Conservation (phyloP, 2,797 vertebrate genomes). For the Heteromormyrus szaboi region DNA sequence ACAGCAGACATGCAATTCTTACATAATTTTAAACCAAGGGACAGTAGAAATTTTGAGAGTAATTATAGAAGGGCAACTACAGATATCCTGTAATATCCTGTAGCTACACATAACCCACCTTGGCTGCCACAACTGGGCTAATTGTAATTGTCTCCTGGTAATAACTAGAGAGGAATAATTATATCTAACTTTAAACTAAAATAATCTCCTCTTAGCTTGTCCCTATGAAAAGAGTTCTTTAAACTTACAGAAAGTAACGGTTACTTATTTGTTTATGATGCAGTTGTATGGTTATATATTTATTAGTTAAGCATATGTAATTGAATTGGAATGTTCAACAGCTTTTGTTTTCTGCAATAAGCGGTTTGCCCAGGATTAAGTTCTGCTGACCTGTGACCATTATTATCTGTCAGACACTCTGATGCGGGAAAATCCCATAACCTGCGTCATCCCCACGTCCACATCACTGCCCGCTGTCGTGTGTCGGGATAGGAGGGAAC, state of each 20-base stretch:
- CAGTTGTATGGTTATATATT: neutral
- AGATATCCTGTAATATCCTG: neutral
- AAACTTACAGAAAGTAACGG: neutral
- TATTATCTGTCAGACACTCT: conserved; percentile 65
- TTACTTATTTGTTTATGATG: neutral
- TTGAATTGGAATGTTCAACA: neutral
- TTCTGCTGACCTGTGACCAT: conserved; percentile 15
- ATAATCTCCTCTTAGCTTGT: neutral
- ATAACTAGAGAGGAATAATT: neutral
- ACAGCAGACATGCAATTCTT: neutral
- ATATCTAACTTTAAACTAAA: neutral
- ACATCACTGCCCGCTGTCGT: conserved; percentile 62
- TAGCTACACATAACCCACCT: neutral
- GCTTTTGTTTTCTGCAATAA: neutral
- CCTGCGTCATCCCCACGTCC: conserved; percentile 50
- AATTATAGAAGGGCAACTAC: neutral
- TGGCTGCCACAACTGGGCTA: neutral
- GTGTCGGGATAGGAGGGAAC: conserved; percentile 62
- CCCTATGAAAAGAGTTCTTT: neutral
- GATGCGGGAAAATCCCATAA: conserved; percentile 63
- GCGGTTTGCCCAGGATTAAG: neutral
- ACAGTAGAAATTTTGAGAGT: neutral
- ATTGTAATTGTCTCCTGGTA: neutral
- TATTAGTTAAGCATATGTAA: neutral
- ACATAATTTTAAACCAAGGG: neutral